Conservation (phyloP, 2,797 vertebrate genomes). For the Coilia nasus region DNA sequence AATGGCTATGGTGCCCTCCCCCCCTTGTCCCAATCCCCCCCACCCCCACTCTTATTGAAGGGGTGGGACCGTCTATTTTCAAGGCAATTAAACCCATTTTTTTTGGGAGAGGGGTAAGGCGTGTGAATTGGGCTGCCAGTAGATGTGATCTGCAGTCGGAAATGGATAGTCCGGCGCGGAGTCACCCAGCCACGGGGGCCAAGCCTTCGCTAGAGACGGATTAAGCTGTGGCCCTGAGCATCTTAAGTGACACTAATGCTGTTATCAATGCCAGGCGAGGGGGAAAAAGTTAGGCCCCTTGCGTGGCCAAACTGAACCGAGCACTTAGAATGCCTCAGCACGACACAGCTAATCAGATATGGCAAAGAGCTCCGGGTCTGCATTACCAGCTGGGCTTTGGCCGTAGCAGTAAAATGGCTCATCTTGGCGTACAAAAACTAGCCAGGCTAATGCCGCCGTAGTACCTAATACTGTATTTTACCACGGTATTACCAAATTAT, state of each 20-base stretch:
- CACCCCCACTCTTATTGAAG: constrained; percentile 65
- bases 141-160: not conserved
- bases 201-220: not conserved
- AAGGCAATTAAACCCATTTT: constrained; percentile 70
- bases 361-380: not conserved
- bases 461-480: no score
- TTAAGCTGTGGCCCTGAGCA: not conserved
- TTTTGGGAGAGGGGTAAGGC: constrained; percentile 54
- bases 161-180: not conserved
- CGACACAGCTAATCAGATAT: not conserved
- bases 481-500: no score
- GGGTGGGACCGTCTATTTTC: constrained; percentile 73
- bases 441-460: no score
- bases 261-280: not conserved
- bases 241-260: not conserved
- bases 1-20: constrained; percentile 65
- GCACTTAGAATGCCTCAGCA: not conserved
- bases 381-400: not conserved
- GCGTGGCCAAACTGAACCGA: not conserved
- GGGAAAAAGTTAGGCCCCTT: not conserved
- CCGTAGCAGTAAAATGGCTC: not conserved
- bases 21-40: not conserved
- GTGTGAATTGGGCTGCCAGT: constrained; percentile 39
- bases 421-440: no score
- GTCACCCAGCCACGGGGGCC: not conserved